Evolutionary conservation across 2,113 vertebrate species (phyloP).

Genomic region (Platysteira castanea): DNA sequence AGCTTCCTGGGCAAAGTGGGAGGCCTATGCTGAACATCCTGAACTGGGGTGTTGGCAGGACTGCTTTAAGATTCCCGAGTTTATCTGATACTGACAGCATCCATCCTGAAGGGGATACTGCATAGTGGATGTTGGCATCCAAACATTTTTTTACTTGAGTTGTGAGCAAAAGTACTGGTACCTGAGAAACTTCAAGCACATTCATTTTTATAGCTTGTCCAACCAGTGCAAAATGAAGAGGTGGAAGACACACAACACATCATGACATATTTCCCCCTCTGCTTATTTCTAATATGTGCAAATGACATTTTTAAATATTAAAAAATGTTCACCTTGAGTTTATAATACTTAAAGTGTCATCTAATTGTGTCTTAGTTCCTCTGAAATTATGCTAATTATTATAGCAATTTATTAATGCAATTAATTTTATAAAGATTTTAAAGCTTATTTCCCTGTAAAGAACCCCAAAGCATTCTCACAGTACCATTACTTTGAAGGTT

Average conservation of each 20-base stretch:
- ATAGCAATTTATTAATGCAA: background rate
- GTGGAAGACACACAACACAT: background rate
- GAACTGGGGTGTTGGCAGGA: background rate
- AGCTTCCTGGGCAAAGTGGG: background rate
- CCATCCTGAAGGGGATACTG: background rate
- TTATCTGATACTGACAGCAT: background rate
- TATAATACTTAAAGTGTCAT: background rate
- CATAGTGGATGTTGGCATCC: fast-evolving
- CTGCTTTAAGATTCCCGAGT: background rate
- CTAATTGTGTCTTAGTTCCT: background rate
- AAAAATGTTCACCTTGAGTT: background rate
- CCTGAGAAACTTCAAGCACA: background rate
- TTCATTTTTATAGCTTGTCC: background rate
- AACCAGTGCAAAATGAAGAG: background rate
- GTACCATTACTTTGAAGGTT: background rate
- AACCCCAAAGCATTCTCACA: background rate
- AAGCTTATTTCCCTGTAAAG: background rate
- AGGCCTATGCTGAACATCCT: background rate
- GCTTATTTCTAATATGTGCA: background rate
- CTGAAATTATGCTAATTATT: background rate
- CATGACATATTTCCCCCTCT: background rate
- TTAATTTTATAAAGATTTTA: background rate
- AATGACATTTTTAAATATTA: background rate
- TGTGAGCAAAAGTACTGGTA: background rate
- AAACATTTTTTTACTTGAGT: background rate